These are phyloP conservation scores for Leptinotarsa lineolata DNA, from an alignment of 1,140 invertebrate genomes.

Conservation along the genomic window DNA sequence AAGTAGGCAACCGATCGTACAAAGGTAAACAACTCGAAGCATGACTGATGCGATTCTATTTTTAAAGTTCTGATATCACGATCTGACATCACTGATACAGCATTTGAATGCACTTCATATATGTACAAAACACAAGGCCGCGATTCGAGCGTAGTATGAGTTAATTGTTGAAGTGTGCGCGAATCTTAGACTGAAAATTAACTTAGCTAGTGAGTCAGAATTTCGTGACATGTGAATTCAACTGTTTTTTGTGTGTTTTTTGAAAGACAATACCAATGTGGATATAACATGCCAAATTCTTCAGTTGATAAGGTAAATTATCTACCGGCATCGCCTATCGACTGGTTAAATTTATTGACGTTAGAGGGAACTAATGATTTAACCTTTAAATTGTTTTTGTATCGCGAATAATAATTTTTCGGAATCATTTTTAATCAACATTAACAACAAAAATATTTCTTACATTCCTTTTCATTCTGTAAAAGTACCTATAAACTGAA, in stretches of 20 bases:
- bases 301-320: too few relatives aligned
- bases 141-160: neutral
- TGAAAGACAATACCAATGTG: too few relatives aligned
- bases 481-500: too few relatives aligned
- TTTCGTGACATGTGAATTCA: neutral
- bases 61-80: constrained; percentile 31
- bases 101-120: constrained; percentile 26
- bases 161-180: neutral
- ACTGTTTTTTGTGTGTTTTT: neutral
- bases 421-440: too few relatives aligned
- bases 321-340: too few relatives aligned
- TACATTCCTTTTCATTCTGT: too few relatives aligned
- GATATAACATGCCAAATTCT: too few relatives aligned
- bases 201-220: neutral
- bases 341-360: too few relatives aligned
- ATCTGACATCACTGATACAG: constrained; percentile 29
- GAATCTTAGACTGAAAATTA: constrained; percentile 1
- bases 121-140: constrained; percentile 26
- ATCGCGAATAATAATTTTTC: too few relatives aligned
- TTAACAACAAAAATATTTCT: too few relatives aligned
- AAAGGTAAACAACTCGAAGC: constrained; percentile 41
- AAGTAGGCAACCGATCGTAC: constrained; percentile 30
- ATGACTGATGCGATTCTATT: constrained; percentile 40
- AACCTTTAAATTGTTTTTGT: too few relatives aligned
- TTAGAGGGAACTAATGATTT: too few relatives aligned